These are phyloP conservation scores for Nestor notabilis DNA, from an alignment of 2,113 vertebrate genomes.

Conservation along the genomic window DNA sequence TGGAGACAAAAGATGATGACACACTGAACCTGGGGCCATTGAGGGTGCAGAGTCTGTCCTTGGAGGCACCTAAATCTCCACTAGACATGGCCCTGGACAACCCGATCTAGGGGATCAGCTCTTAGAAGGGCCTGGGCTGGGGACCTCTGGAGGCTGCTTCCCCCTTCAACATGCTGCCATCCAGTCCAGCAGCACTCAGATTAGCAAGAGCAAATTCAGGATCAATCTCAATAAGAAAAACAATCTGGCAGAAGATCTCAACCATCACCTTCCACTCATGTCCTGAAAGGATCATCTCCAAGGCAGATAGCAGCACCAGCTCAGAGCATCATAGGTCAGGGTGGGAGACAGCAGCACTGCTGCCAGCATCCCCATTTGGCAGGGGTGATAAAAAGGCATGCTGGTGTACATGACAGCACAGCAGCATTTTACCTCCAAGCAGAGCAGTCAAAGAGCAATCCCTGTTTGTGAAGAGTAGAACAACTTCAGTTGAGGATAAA, in stretches of 20 bases:
- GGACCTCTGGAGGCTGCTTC: neutral
- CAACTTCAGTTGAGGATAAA: neutral
- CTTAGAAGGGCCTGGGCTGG: too few species aligned
- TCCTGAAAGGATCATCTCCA: neutral
- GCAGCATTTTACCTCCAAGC: neutral
- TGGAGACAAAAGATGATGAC: fast-evolving
- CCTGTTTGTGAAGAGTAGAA: neutral
- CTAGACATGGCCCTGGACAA: neutral
- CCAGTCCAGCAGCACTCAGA: neutral
- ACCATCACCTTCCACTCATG: neutral
- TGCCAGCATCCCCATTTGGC: neutral
- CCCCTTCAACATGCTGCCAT: fast-evolving
- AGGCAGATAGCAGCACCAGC: neutral
- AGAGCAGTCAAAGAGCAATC: neutral
- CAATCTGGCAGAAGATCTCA: neutral
- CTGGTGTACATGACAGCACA: neutral
- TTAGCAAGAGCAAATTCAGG: fast-evolving
- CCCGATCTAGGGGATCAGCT: neutral
- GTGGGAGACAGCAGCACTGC: neutral
- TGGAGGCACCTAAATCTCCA: neutral
- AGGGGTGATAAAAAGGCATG: neutral
- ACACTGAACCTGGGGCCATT: neutral
- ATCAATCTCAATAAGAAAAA: neutral
- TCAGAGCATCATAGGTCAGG: fast-evolving
- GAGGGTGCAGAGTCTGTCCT: neutral